phyloP scores from a whole-genome alignment of 1,140 invertebrate species.

The Leptinotarsa undecemlineata region DNA sequence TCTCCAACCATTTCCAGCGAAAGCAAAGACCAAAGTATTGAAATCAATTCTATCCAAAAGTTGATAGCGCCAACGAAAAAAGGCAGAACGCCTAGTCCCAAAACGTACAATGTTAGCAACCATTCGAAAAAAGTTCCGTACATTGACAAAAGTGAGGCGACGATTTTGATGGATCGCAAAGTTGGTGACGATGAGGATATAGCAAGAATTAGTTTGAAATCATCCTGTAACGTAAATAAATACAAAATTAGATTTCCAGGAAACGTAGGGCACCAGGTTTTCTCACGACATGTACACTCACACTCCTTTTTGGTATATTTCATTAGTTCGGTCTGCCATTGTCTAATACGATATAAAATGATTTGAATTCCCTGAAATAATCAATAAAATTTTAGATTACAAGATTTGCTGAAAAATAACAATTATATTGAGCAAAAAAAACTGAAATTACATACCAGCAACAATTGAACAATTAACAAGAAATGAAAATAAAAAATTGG shows the following conservation, averaged over 20 bases:
- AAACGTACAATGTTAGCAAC: neutral
- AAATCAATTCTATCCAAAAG: slow-evolving; percentile 39
- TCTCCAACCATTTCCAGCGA: slow-evolving; percentile 48
- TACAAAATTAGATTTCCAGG: neutral
- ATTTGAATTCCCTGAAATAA: no score
- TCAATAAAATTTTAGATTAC: no score
- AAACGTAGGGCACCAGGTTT: no score
- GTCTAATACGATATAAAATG: no score
- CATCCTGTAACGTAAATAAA: neutral
- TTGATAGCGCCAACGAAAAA: slow-evolving; percentile 44
- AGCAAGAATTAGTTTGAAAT: slow-evolving; percentile 1
- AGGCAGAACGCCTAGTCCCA: slow-evolving; percentile 35
- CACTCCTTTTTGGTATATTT: no score
- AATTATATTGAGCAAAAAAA: no score
- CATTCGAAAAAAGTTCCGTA: slow-evolving; percentile 31
- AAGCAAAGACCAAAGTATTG: slow-evolving; percentile 45
- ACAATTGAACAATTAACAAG: no score
- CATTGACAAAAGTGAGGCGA: slow-evolving; percentile 32
- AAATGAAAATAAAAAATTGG: no score
- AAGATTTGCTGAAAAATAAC: no score
- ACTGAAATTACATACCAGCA: no score
- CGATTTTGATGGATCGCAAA: neutral
- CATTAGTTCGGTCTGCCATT: no score
- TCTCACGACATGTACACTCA: no score
- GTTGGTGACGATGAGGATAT: neutral